phyloP scores from a whole-genome alignment of 2,888 invertebrate species.

The Thysanoteuthis rhombus region DNA sequence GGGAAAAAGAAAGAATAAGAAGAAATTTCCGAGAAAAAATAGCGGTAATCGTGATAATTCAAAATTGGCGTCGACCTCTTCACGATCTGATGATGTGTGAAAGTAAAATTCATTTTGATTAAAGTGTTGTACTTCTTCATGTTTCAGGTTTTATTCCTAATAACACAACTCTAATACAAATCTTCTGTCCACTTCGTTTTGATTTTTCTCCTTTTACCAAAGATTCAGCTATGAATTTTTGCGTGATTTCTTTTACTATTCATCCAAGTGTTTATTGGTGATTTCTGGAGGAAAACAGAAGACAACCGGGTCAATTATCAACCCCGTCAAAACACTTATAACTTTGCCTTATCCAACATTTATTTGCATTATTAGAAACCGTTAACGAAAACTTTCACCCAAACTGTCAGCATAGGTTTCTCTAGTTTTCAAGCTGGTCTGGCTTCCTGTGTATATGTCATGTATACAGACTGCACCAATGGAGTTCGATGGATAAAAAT shows the following conservation, averaged over 20 bases:
- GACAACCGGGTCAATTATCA: too few relatives aligned
- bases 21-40: not conserved
- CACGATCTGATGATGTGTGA: not conserved
- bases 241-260: not conserved
- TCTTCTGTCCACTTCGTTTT: not conserved
- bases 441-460: too few relatives aligned
- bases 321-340: too few relatives aligned
- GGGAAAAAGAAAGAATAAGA: not conserved
- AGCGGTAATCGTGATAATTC: not conserved
- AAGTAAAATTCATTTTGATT: not conserved
- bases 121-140: not conserved
- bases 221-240: not conserved
- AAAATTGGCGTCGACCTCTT: not conserved
- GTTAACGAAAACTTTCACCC: too few relatives aligned
- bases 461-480: too few relatives aligned
- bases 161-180: not conserved
- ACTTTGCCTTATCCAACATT: too few relatives aligned
- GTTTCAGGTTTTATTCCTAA: not conserved
- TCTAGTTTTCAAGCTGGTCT: too few relatives aligned
- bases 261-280: not conserved
- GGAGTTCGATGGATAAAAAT: too few relatives aligned
- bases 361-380: too few relatives aligned
- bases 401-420: too few relatives aligned
- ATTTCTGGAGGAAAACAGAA: not conserved
- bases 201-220: not conserved